These are phyloP conservation scores for Chrysotoxum bicinctum DNA, from an alignment of 2,888 invertebrate species.

Conservation along the genomic window DNA sequence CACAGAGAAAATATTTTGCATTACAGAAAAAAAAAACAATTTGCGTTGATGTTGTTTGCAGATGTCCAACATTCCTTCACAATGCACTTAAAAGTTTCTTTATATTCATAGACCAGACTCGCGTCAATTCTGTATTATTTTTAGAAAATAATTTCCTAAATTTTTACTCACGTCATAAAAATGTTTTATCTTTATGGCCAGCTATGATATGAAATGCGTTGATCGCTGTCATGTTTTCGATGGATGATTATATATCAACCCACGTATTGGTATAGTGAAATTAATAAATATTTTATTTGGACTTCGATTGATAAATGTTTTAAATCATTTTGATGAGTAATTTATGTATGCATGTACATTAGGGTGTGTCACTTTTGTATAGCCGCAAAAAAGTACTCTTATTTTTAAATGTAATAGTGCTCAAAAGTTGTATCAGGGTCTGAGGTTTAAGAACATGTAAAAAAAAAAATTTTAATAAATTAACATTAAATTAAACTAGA, in stretches of 20 bases:
- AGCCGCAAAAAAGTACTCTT: too few species aligned
- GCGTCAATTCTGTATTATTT: not conserved
- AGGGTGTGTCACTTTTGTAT: too few species aligned
- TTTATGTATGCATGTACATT: too few species aligned
- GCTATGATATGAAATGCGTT: constrained; percentile 12
- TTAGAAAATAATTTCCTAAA: not conserved
- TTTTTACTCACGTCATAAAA: constrained; percentile 2
- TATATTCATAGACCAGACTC: not conserved
- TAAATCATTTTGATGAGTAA: not conserved
- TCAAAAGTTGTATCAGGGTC: too few species aligned
- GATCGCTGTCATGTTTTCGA: constrained; percentile 12
- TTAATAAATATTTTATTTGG: not conserved
- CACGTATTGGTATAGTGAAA: not conserved
- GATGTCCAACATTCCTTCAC: not conserved
- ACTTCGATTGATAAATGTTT: not conserved
- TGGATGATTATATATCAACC: constrained; percentile 4
- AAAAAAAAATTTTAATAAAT: too few species aligned
- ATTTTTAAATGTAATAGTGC: too few species aligned
- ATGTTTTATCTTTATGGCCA: constrained; percentile 15
- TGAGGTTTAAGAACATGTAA: too few species aligned
- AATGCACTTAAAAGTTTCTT: not conserved
- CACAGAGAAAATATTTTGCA: not conserved
- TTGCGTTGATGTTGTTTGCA: not conserved
- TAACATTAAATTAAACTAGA: too few species aligned
- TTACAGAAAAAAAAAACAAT: too few species aligned